phyloP scores from a whole-genome alignment of 2,888 invertebrate genomes.

The Caenorhabditis sp. region DNA sequence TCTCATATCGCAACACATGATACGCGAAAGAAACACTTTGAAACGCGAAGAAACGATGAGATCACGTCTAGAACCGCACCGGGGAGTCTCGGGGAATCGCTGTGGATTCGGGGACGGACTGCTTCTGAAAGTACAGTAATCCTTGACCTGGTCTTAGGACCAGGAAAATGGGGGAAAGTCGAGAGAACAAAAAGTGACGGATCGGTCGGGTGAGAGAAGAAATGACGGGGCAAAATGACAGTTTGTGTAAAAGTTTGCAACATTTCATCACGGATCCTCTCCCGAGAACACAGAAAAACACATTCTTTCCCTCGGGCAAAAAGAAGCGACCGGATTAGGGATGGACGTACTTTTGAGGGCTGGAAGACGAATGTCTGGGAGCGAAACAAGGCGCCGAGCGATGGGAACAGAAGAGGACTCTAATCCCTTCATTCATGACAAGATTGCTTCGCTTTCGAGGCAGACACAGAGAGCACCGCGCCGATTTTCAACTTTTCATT shows the following conservation, averaged over 20 bases:
- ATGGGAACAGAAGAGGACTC: too few relatives aligned
- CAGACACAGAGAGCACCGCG: too few relatives aligned
- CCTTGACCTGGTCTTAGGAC: background rate
- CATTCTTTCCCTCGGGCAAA: background rate
- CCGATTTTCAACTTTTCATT: too few relatives aligned
- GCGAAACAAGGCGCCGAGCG: background rate
- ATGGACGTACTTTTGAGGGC: background rate
- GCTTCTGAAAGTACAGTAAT: background rate
- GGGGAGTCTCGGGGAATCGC: background rate
- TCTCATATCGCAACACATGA: conserved; percentile 34
- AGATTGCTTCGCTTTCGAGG: background rate
- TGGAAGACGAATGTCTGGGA: conserved; percentile 13
- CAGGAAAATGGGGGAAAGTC: background rate
- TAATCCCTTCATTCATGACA: conserved; percentile 14
- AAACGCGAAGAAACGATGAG: background rate
- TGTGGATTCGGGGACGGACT: background rate
- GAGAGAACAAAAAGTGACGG: conserved; percentile 41
- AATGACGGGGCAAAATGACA: conserved; percentile 34
- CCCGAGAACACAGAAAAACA: conserved; percentile 17
- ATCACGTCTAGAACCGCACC: background rate
- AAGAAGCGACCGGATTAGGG: conserved; percentile 1
- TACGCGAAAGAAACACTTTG: conserved; percentile 16
- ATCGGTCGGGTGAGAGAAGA: conserved; percentile 1
- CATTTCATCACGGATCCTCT: conserved; percentile 28
- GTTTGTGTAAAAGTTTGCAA: conserved; percentile 50